Conservation (phyloP, 2,888 invertebrate species). For the Quadroppia sp. region DNA sequence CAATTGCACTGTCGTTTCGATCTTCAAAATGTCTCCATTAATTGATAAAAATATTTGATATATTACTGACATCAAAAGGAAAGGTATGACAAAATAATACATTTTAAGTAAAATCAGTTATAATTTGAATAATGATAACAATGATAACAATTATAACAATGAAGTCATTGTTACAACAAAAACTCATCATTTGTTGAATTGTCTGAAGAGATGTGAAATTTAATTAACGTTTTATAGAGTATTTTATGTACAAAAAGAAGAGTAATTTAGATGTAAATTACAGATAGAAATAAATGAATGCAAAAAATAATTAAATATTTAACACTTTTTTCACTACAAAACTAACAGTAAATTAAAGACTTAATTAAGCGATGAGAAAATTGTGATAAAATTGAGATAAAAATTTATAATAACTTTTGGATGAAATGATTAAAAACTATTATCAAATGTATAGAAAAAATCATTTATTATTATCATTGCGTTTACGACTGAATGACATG, state of each 20-base stretch:
- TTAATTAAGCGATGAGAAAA: slow-evolving; percentile 3
- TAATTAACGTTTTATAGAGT: neutral
- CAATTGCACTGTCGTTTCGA: too few relatives aligned
- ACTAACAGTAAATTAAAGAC: slow-evolving; percentile 8
- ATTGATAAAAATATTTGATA: too few relatives aligned
- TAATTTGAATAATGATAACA: too few relatives aligned
- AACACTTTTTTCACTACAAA: neutral
- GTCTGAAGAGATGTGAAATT: neutral
- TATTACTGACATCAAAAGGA: too few relatives aligned
- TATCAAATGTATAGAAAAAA: neutral
- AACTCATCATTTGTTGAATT: slow-evolving; percentile 10
- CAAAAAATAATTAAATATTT: slow-evolving; percentile 13
- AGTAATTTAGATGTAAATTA: slow-evolving; percentile 9
- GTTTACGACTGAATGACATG: neutral
- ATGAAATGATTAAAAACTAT: neutral
- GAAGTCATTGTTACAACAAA: too few relatives aligned
- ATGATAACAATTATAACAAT: too few relatives aligned
- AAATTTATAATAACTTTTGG: neutral
- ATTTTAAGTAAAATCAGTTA: too few relatives aligned
- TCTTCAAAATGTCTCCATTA: too few relatives aligned
- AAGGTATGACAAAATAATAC: too few relatives aligned
- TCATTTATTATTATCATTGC: neutral
- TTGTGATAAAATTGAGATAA: neutral
- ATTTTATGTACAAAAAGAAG: neutral
- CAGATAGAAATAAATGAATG: slow-evolving; percentile 4